Evolutionary conservation across 1,140 invertebrate genomes (phyloP).

Genomic region (Subanguina moxae): DNA sequence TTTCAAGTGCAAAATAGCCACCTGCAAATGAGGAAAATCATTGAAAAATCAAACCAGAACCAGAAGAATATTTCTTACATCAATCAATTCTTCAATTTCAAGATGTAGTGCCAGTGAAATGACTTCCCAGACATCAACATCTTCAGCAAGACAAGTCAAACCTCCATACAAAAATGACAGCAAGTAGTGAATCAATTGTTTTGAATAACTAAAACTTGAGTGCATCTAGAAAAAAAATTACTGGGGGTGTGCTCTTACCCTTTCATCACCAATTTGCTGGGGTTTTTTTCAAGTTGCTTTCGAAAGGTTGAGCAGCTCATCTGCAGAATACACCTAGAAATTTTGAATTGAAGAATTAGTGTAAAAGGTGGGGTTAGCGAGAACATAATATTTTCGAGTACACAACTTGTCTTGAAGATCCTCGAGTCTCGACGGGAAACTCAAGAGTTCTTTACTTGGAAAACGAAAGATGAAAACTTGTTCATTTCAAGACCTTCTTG

Average conservation of each 20-base stretch:
- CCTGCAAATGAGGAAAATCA: slow-evolving; percentile 1
- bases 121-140: slow-evolving; percentile 55
- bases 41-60: no score
- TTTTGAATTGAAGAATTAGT: no score
- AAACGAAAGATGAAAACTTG: no score
- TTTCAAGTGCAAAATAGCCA: slow-evolving; percentile 43
- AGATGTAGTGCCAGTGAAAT: slow-evolving; percentile 41
- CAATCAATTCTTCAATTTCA: slow-evolving; percentile 40
- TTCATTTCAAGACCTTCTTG: no score
- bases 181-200: slow-evolving; percentile 48
- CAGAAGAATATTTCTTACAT: slow-evolving; percentile 7
- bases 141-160: slow-evolving; percentile 45
- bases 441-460: no score
- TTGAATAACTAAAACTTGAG: slow-evolving; percentile 27
- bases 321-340: background rate
- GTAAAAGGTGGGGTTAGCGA: no score
- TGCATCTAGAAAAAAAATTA: background rate
- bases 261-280: background rate
- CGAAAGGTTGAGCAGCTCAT: background rate
- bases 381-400: no score
- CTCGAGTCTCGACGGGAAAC: no score
- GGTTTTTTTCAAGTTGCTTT: background rate
- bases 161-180: slow-evolving; percentile 53
- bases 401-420: no score
- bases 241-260: background rate